phyloP scores from a whole-genome alignment of 2,797 vertebrate genomes.

The Tapirus indicus region DNA sequence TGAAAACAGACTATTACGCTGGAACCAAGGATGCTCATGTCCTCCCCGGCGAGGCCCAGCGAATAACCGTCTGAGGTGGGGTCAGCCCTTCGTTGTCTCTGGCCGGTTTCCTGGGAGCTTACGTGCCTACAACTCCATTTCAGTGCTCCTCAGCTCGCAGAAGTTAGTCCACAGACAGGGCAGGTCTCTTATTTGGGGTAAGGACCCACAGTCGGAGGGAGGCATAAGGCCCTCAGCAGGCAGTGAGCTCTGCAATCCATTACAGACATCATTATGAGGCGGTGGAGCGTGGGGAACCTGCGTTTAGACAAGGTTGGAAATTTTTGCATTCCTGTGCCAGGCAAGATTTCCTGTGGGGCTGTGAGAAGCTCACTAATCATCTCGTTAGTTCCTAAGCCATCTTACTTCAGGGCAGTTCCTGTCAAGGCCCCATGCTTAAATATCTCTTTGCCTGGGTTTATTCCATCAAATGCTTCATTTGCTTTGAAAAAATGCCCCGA shows the following conservation, averaged over 20 bases:
- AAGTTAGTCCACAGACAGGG: background rate
- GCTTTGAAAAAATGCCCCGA: background rate
- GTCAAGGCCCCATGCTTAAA: conserved; percentile 65
- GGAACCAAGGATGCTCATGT: background rate
- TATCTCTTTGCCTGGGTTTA: conserved; percentile 53
- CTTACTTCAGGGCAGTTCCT: conserved; percentile 69
- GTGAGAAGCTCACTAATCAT: conserved; percentile 75
- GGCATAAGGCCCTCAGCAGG: background rate
- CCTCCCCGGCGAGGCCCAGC: background rate
- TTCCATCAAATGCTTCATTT: conserved; percentile 53
- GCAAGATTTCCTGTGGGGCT: conserved; percentile 73
- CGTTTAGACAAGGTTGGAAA: conserved; percentile 72
- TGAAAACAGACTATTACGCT: background rate
- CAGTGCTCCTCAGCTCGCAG: background rate
- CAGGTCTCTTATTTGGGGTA: background rate
- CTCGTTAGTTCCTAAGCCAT: conserved; percentile 63
- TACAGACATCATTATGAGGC: conserved; percentile 46
- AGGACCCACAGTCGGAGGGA: background rate
- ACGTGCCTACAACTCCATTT: background rate
- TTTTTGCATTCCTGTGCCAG: conserved; percentile 66
- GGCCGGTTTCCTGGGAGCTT: background rate
- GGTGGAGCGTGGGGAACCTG: conserved; percentile 41
- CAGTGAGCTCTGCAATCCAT: conserved; percentile 30
- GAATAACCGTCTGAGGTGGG: background rate
- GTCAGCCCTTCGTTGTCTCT: background rate